Evolutionary conservation across 2,888 invertebrate species (phyloP).

Genomic region (Meteorus colon): DNA sequence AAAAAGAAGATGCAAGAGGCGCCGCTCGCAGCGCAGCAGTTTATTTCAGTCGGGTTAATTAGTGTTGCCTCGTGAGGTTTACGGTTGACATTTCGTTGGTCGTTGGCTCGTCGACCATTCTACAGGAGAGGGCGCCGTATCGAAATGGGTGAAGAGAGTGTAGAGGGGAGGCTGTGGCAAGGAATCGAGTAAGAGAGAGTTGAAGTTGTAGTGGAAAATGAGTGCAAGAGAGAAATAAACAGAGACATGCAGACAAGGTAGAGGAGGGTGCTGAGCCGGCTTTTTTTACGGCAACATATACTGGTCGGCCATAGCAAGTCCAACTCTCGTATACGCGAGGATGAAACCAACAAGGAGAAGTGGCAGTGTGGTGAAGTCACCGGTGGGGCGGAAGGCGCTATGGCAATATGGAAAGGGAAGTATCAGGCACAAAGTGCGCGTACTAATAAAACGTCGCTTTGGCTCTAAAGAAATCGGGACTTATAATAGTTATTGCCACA

Average conservation of each 20-base stretch:
- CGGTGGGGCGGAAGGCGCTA: conserved; percentile 20
- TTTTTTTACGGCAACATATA: conserved; percentile 68
- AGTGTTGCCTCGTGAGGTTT: conserved; percentile 73
- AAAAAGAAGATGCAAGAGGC: conserved; percentile 50
- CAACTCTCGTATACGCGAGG: conserved; percentile 24
- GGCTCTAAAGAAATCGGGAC: conserved; percentile 26
- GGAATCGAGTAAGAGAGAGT: conserved; percentile 6
- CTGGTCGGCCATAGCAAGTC: conserved; percentile 65
- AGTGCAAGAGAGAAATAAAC: conserved; percentile 5
- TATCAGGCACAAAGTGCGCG: conserved; percentile 31
- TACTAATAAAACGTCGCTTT: conserved; percentile 35
- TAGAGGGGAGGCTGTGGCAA: conserved; percentile 13
- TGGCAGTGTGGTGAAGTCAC: conserved; percentile 18
- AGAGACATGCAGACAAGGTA: conserved; percentile 41
- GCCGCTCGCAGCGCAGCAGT: conserved; percentile 62
- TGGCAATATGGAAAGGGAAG: conserved; percentile 13
- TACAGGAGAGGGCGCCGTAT: conserved; percentile 46
- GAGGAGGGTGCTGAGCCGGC: conserved; percentile 58
- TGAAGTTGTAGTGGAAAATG: conserved; percentile 27
- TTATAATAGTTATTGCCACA: conserved; percentile 37
- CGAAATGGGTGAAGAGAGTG: conserved; percentile 46
- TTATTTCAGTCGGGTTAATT: conserved; percentile 73
- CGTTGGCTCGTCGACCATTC: conserved; percentile 53
- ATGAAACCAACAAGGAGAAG: conserved; percentile 28
- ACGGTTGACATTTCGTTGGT: conserved; percentile 73